Conservation (phyloP, 2,888 invertebrate genomes). For the Cetonia aurata region DNA sequence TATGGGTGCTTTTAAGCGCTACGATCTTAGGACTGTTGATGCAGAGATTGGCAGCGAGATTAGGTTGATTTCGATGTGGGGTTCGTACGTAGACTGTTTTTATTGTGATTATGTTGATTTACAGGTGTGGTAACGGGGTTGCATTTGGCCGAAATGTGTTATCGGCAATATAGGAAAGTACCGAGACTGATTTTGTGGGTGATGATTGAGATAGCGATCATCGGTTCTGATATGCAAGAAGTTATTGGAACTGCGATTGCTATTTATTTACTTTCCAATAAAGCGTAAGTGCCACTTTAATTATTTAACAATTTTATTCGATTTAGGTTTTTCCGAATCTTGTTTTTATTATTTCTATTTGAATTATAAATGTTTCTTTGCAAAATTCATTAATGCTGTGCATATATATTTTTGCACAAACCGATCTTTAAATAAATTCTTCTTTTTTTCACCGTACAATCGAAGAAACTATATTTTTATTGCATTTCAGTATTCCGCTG, state of each 20-base stretch:
- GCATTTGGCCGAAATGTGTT: slow-evolving; percentile 86
- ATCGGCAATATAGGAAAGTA: slow-evolving; percentile 79
- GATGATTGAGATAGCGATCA: slow-evolving; percentile 93
- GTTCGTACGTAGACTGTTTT: no score
- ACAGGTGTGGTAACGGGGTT: slow-evolving; percentile 87
- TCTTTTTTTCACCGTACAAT: no score
- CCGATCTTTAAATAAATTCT: no score
- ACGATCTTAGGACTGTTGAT: slow-evolving; percentile 87
- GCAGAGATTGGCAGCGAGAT: slow-evolving; percentile 76
- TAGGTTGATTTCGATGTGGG: slow-evolving; percentile 56
- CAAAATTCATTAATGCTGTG: no score
- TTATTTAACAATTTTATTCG: no score
- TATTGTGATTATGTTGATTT: no score
- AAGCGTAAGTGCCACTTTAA: slow-evolving; percentile 69
- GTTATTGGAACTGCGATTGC: slow-evolving; percentile 93
- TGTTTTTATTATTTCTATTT: no score
- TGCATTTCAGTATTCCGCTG: slow-evolving; percentile 73
- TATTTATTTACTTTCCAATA: slow-evolving; percentile 83
- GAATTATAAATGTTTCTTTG: no score
- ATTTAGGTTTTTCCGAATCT: no score
- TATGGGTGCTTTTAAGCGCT: slow-evolving; percentile 88
- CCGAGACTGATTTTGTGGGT: slow-evolving; percentile 87
- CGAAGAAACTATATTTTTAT: no score
- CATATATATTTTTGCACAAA: no score
- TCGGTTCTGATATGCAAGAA: slow-evolving; percentile 93